Conservation (phyloP, 2,113 vertebrate species). For the Dendropsophus ebraccatus region DNA sequence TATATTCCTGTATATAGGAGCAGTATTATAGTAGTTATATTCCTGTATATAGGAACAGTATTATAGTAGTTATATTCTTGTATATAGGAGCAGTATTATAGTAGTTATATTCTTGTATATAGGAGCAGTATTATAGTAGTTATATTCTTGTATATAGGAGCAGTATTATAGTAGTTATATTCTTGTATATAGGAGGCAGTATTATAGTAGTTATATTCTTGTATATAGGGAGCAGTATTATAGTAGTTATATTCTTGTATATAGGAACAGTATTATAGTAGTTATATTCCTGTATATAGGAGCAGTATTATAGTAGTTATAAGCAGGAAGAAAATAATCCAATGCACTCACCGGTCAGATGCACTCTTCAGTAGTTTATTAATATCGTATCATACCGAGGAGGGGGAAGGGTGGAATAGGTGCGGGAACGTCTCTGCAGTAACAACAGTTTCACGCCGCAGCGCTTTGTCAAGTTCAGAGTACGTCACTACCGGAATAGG, state of each 20-base stretch:
- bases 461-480: too few relatives aligned
- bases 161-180: not conserved
- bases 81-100: not conserved
- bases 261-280: not conserved
- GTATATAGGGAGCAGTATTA: not conserved
- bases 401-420: too few relatives aligned
- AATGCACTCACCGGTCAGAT: too few relatives aligned
- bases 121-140: not conserved
- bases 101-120: slow-evolving; percentile 12
- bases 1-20: not conserved
- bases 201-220: not conserved
- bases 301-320: not conserved
- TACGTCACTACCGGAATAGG: too few relatives aligned
- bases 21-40: slow-evolving; percentile 5
- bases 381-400: too few relatives aligned
- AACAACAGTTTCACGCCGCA: too few relatives aligned
- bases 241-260: not conserved
- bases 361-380: too few relatives aligned
- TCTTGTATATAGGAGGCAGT: not conserved
- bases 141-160: not conserved
- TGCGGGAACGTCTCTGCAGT: too few relatives aligned
- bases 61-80: not conserved
- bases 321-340: too few relatives aligned
- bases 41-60: not conserved
- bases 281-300: not conserved